Base-by-base conservation (phyloP, 2,113 vertebrate genomes). In the Hemibates koningsi region DNA sequence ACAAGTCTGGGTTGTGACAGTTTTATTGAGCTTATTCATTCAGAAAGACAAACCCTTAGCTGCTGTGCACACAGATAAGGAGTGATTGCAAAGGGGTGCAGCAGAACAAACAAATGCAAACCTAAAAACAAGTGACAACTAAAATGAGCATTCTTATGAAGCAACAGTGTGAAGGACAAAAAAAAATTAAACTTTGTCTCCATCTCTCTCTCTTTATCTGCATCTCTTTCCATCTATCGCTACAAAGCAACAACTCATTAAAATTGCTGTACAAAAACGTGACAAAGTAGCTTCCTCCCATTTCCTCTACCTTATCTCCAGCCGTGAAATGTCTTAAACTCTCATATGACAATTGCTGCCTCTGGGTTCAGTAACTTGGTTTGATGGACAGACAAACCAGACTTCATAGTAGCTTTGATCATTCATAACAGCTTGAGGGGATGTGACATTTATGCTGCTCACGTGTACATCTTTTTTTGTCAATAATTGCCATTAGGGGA, bases 1-100 rank as follows among this genome's bases (percentile, higher is more conserved):
- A 92, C 90, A 87, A 84, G 91, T 91, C 92, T 90, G 87, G 56
- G 83, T 80, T 61, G 88, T 93, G 91, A 92, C 93, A 93, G 94
- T 41, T 94, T 94, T 93, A 94, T 93, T 92, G 89, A 90, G 84
- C 86, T 80, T 56, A 90, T 91, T 92, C 90, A 88, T 94, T 94
- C 88, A 85, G 54, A 78, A 71, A 88, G 84, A 85, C 21, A 10
- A 87, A 88, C 84, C 80, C 89, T 91, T 17, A 66, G 88, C 87
- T 86, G 84, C 88, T 88, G 90, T 89, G 91, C 89, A 90, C 90
- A 94, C 90, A 87, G 91, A 95, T 93, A 93, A 92, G 83, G 24
- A 43, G 73, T 82, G 90, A 92, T 79, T 81, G 82, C 86, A 91
- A 32, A 56, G 48, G 66, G 88, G 83, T 8, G 86, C 82, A 61